Conservation (phyloP, 2,888 invertebrate species). For the Spicauda simplicius region DNA sequence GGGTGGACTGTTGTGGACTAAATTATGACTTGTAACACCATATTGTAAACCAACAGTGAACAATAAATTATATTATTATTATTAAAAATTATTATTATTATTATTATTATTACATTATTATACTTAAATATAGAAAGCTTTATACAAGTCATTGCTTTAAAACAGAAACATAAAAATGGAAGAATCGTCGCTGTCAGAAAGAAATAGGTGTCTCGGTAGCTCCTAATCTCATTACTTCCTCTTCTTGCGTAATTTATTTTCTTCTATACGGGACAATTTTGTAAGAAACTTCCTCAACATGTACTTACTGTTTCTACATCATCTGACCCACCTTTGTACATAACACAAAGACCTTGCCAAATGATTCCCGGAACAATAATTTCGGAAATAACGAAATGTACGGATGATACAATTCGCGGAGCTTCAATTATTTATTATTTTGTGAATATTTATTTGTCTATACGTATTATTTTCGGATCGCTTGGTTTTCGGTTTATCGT, state of each 20-base stretch:
- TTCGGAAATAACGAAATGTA: constrained; percentile 26
- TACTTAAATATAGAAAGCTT: too few species aligned
- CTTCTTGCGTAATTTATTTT: background rate
- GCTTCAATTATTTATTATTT: constrained; percentile 10
- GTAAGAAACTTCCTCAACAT: background rate
- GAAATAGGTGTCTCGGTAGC: background rate
- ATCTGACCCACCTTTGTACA: constrained; percentile 41
- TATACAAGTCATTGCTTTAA: too few species aligned
- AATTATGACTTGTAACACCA: too few species aligned
- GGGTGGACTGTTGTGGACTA: too few species aligned
- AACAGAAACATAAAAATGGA: too few species aligned
- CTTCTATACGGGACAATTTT: background rate
- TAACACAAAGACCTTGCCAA: constrained; percentile 39
- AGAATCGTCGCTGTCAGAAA: background rate
- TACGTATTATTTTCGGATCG: background rate
- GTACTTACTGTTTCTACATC: background rate
- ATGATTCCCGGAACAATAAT: constrained; percentile 41
- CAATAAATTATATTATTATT: too few species aligned
- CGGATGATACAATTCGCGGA: constrained; percentile 25
- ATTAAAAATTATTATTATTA: too few species aligned
- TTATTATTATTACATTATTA: too few species aligned
- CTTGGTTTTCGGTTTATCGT: background rate
- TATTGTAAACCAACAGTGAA: too few species aligned
- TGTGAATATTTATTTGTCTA: constrained; percentile 19
- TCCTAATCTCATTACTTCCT: background rate